Conservation (phyloP, 2,888 invertebrate species). For the Platynereis dumerilii region DNA sequence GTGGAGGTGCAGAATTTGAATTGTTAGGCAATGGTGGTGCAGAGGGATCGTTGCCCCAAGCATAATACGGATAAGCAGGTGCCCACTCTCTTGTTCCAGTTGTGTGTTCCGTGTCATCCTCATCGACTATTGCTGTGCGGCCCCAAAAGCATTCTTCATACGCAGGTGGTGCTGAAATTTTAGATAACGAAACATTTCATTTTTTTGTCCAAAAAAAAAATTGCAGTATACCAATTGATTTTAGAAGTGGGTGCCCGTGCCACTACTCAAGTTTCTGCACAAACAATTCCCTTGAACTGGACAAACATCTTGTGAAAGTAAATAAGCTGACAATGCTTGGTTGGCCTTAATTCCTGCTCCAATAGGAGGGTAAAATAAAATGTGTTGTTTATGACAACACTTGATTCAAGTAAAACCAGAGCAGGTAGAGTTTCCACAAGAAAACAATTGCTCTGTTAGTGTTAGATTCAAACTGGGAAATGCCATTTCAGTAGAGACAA, state of each 20-base stretch:
- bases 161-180: slow-evolving; percentile 48
- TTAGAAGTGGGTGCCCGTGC: no score
- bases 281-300: neutral
- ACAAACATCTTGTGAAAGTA: neutral
- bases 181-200: neutral
- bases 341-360: no score
- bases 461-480: no score
- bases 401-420: no score
- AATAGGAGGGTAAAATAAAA: no score
- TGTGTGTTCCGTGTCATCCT: slow-evolving; percentile 52
- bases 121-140: slow-evolving; percentile 36
- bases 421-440: no score
- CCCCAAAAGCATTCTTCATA: slow-evolving; percentile 52
- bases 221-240: no score
- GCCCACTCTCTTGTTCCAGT: slow-evolving; percentile 46
- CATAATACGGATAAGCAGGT: slow-evolving; percentile 53
- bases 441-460: no score
- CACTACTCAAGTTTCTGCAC: neutral
- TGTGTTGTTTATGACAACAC: no score
- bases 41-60: slow-evolving; percentile 37
- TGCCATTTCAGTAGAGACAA: no score
- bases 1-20: neutral
- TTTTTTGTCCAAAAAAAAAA: no score
- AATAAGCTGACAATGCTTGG: no score
- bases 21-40: neutral